Conservation (phyloP, 2,888 invertebrate genomes). For the Hyalella azteca region DNA sequence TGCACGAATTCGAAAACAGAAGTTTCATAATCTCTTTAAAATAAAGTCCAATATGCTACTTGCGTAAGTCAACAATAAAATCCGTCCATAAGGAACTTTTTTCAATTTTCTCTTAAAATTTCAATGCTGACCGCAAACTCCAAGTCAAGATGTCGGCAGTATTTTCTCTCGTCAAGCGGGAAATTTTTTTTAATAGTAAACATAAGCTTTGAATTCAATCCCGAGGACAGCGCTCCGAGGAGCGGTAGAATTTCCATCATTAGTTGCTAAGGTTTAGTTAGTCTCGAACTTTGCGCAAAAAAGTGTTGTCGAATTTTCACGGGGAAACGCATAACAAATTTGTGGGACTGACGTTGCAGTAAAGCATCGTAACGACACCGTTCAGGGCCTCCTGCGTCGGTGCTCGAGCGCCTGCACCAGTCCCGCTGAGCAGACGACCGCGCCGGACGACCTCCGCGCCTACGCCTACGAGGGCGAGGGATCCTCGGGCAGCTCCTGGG, state of each 20-base stretch:
- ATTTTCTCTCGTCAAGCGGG: too few relatives aligned
- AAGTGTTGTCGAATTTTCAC: neutral
- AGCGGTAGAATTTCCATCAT: neutral
- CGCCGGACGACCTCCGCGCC: conserved; percentile 38
- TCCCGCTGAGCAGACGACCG: neutral
- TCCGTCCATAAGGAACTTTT: too few relatives aligned
- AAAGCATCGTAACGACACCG: conserved; percentile 18
- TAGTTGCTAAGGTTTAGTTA: neutral
- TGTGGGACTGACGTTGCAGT: conserved; percentile 22
- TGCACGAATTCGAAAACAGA: too few relatives aligned
- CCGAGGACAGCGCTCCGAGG: too few relatives aligned
- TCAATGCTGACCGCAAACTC: too few relatives aligned
- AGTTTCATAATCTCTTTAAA: too few relatives aligned
- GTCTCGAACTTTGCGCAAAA: neutral
- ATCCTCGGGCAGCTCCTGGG: conserved; percentile 33
- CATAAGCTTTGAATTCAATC: too few relatives aligned
- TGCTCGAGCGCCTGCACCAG: neutral
- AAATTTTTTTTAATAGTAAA: too few relatives aligned
- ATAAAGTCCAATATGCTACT: too few relatives aligned
- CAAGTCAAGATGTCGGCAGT: too few relatives aligned
- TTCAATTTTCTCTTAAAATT: too few relatives aligned
- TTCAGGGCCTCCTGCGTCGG: conserved; percentile 11
- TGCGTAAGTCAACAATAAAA: too few relatives aligned
- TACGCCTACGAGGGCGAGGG: conserved; percentile 44
- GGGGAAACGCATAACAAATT: neutral